phyloP scores from a whole-genome alignment of 2,888 invertebrate genomes.

The Orthonevra nobilis region DNA sequence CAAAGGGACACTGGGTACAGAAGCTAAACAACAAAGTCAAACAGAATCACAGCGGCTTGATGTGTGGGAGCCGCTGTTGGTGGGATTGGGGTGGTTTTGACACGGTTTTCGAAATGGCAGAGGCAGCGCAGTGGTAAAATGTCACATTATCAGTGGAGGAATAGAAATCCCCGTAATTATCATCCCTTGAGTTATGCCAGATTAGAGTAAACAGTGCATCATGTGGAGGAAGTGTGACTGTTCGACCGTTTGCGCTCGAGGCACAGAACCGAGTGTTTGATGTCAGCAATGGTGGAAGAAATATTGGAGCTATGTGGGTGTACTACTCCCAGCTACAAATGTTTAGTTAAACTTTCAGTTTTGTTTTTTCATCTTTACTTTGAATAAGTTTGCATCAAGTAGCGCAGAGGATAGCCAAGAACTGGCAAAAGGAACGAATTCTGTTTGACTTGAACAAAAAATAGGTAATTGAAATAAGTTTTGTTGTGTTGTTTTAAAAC shows the following conservation, averaged over 20 bases:
- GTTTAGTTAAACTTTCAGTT: conserved; percentile 25
- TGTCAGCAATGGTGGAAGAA: conserved; percentile 55
- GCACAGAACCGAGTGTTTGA: conserved; percentile 32
- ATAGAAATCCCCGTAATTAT: conserved; percentile 45
- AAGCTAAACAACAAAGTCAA: conserved; percentile 55
- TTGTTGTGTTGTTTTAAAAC: too few species aligned
- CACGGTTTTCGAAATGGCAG: not conserved
- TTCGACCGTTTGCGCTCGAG: conserved; percentile 19
- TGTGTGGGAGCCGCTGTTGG: not conserved
- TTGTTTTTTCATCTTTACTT: not conserved
- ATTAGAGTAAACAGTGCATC: conserved; percentile 38
- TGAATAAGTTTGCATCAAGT: conserved; percentile 19
- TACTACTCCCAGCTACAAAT: not conserved
- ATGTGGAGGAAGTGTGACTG: conserved; percentile 16
- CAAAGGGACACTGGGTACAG: not conserved
- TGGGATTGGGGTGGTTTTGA: not conserved
- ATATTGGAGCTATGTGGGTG: conserved; percentile 41
- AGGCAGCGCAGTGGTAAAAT: conserved; percentile 43
- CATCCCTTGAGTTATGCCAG: conserved; percentile 56
- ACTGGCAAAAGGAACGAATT: too few species aligned
- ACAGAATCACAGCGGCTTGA: conserved; percentile 25
- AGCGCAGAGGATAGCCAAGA: too few species aligned
- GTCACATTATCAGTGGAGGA: conserved; percentile 41
- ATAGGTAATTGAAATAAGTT: too few species aligned
- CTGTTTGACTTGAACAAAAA: too few species aligned